Evolutionary conservation across 2,888 invertebrate species (phyloP).

Genomic region (Saturnia japonica): DNA sequence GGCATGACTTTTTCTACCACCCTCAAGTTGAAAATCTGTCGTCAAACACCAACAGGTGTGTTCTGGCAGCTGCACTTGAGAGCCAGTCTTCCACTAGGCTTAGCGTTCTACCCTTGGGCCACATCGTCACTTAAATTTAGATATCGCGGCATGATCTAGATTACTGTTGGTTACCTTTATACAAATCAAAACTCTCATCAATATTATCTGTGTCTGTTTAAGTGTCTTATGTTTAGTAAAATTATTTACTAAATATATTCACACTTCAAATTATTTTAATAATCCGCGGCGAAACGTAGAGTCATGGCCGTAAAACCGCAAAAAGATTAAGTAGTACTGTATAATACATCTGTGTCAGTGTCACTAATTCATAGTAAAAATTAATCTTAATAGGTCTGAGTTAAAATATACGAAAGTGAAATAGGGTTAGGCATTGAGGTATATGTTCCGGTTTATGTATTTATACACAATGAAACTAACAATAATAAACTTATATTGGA

Average conservation of each 20-base stretch:
- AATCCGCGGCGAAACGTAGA: background rate
- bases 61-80: too few species aligned
- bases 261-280: background rate
- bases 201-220: background rate
- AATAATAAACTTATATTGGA: too few species aligned
- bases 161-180: background rate
- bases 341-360: constrained; percentile 10
- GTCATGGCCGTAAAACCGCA: background rate
- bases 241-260: background rate
- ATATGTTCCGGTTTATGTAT: too few species aligned
- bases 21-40: too few species aligned
- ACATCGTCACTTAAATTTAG: too few species aligned
- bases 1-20: too few species aligned
- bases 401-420: background rate
- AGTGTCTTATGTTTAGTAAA: background rate
- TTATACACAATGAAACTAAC: too few species aligned
- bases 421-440: background rate
- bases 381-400: background rate
- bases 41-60: too few species aligned
- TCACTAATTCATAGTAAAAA: constrained; percentile 3
- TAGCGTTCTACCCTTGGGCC: too few species aligned
- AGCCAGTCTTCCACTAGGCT: too few species aligned
- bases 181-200: background rate
- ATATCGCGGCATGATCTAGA: too few species aligned
- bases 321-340: constrained; percentile 3